Evolutionary conservation across 2,797 vertebrate species (phyloP).

Genomic region (Phyllotis vaccarum): DNA sequence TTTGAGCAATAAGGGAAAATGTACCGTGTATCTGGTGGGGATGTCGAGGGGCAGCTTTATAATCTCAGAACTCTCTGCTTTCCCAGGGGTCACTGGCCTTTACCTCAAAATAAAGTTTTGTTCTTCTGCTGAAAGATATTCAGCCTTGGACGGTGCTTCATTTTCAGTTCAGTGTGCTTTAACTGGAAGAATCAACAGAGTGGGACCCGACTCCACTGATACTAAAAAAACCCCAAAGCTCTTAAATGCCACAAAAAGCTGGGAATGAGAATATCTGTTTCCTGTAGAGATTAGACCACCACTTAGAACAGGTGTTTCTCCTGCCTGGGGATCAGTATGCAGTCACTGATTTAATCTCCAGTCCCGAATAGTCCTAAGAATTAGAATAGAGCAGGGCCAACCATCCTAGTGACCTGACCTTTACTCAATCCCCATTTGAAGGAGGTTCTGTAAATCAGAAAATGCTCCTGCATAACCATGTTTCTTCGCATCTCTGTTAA

Average conservation of each 20-base stretch:
- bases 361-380: background rate
- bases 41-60: background rate
- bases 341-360: background rate
- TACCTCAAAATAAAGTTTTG: slow-evolving; percentile 46
- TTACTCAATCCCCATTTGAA: slow-evolving; percentile 2
- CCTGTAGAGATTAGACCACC: background rate
- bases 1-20: slow-evolving; percentile 10
- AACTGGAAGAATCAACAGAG: background rate
- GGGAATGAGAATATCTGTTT: slow-evolving; percentile 26
- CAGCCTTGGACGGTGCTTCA: slow-evolving; percentile 1
- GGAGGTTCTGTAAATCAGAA: background rate
- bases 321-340: background rate
- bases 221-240: too few relatives aligned
- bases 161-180: slow-evolving; percentile 16
- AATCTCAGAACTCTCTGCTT: background rate
- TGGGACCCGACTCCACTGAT: too few relatives aligned
- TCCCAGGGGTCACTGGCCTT: background rate
- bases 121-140: slow-evolving; percentile 67
- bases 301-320: background rate
- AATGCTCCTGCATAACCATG: background rate
- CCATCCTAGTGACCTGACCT: background rate
- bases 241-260: background rate
- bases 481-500: slow-evolving; percentile 39
- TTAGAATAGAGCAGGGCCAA: slow-evolving; percentile 2
- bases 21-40: background rate